These are phyloP conservation scores for Tokudaia tokunoshimensis DNA, from an alignment of 2,797 vertebrate genomes.

Conservation along the genomic window DNA sequence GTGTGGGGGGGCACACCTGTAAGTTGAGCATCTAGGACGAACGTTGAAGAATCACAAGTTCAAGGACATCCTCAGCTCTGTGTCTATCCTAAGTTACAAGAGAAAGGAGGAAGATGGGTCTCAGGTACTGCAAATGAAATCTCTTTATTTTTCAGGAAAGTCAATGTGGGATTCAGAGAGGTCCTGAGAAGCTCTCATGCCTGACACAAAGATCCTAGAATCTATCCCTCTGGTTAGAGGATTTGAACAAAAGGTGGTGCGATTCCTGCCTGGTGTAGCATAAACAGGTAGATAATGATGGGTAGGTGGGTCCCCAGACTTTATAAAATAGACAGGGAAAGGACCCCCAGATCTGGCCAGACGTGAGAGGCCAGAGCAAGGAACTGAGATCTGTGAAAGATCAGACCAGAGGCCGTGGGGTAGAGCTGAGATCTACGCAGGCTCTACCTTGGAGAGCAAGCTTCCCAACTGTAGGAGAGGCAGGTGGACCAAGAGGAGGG, in stretches of 20 bases:
- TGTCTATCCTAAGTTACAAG: background rate
- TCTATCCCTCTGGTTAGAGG: background rate
- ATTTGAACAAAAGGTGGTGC: background rate
- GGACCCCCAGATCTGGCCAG: background rate
- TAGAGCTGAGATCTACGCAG: background rate
- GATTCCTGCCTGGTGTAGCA: background rate
- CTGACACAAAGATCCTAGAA: background rate
- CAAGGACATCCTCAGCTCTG: background rate
- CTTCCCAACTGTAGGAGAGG: background rate
- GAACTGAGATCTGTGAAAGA: background rate
- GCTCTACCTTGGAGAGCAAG: background rate
- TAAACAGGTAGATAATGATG: fast-evolving
- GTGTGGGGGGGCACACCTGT: background rate
- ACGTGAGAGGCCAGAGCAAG: background rate
- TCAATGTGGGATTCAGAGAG: conserved; percentile 27
- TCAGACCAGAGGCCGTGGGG: background rate
- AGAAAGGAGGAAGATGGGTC: background rate
- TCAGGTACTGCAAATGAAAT: background rate
- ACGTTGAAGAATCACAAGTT: background rate
- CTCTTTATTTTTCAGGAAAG: conserved; percentile 34
- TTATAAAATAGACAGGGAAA: background rate
- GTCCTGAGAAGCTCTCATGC: background rate
- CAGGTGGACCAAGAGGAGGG: background rate
- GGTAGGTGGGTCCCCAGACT: background rate
- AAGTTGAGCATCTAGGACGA: background rate